Evolutionary conservation across 2,113 vertebrate genomes (phyloP).

Genomic region (Labeo rohita): DNA sequence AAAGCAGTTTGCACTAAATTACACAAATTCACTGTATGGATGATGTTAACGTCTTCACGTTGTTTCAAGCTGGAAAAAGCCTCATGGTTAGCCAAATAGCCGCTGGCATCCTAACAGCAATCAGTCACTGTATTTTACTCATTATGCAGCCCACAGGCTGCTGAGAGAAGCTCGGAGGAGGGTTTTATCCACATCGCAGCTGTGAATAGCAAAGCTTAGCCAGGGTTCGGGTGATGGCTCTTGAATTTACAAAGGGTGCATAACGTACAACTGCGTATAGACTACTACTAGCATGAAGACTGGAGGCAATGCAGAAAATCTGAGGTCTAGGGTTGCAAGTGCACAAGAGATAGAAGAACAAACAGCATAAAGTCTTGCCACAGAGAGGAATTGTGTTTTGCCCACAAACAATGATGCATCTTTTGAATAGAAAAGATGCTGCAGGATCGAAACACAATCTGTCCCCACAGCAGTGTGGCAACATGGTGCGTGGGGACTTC

Average conservation of each 20-base stretch:
- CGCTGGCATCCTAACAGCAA: slow-evolving; percentile 67
- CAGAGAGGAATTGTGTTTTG: slow-evolving; percentile 17
- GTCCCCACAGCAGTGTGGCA: not conserved
- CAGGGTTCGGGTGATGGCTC: slow-evolving; percentile 42
- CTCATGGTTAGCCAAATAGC: slow-evolving; percentile 62
- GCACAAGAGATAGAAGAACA: not conserved
- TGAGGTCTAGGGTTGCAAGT: slow-evolving; percentile 12
- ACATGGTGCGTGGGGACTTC: slow-evolving; percentile 21
- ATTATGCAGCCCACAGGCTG: slow-evolving; percentile 66
- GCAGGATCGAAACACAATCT: not conserved
- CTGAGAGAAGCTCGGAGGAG: slow-evolving; percentile 39
- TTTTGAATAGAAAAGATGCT: slow-evolving; percentile 19
- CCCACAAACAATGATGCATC: not conserved
- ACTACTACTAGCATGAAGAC: slow-evolving; percentile 15
- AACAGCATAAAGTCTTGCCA: not conserved
- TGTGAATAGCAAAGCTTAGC: slow-evolving; percentile 39
- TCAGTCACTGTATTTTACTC: slow-evolving; percentile 60
- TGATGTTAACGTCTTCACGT: slow-evolving; percentile 53
- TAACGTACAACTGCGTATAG: slow-evolving; percentile 14
- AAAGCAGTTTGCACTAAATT: slow-evolving; percentile 54
- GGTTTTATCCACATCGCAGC: slow-evolving; percentile 41
- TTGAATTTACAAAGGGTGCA: slow-evolving; percentile 36
- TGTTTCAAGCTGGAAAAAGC: slow-evolving; percentile 57
- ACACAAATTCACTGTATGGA: slow-evolving; percentile 43
- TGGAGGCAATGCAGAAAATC: slow-evolving; percentile 35